phyloP scores from a whole-genome alignment of 2,888 invertebrate species.

The Neria commutata region DNA sequence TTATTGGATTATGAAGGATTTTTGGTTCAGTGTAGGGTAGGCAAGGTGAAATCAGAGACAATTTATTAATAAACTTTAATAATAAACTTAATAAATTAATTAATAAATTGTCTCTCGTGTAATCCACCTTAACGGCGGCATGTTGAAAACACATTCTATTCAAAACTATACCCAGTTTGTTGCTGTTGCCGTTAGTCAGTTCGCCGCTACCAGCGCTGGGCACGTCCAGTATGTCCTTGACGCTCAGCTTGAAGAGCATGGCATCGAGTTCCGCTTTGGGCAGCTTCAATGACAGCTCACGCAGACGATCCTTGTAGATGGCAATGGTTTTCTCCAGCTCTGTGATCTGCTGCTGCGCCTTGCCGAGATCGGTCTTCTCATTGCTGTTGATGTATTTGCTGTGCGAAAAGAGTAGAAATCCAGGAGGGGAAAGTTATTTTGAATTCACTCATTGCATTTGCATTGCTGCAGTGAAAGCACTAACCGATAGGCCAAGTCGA shows the following conservation, averaged over 20 bases:
- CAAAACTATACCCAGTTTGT: conserved; percentile 42
- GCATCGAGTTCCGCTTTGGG: conserved; percentile 61
- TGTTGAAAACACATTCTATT: neutral
- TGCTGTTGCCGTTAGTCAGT: conserved; percentile 37
- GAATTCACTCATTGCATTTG: neutral
- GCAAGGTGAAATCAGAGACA: too few species aligned
- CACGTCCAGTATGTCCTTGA: conserved; percentile 65
- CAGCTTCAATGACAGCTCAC: conserved; percentile 66
- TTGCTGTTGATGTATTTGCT: conserved; percentile 91
- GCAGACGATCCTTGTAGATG: conserved; percentile 80
- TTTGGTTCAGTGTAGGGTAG: too few species aligned
- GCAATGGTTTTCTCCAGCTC: conserved; percentile 85
- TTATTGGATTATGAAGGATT: too few species aligned
- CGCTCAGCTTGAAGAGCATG: conserved; percentile 65
- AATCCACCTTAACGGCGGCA: too few species aligned
- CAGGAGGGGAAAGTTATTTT: too few species aligned
- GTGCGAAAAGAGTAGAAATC: too few species aligned
- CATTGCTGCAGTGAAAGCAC: neutral
- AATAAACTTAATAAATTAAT: too few species aligned
- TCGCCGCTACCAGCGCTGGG: conserved; percentile 47
- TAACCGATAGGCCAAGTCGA: conserved; percentile 92
- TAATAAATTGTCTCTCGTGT: too few species aligned
- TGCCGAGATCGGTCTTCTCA: conserved; percentile 86
- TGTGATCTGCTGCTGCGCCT: conserved; percentile 87
- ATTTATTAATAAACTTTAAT: too few species aligned